phyloP scores from a whole-genome alignment of 2,888 invertebrate species.

The Papilio protenor region DNA sequence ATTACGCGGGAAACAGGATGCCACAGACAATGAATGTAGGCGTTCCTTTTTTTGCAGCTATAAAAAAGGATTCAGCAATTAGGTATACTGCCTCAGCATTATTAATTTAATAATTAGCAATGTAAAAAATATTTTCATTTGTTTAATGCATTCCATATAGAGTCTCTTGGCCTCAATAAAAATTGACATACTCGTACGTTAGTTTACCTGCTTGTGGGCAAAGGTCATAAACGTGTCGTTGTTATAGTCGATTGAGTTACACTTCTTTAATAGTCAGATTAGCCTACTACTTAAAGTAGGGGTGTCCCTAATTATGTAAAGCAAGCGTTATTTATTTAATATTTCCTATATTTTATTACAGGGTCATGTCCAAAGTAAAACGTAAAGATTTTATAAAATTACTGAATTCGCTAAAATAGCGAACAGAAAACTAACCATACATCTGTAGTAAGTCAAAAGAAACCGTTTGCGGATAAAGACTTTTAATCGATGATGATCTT shows the following conservation, averaged over 20 bases:
- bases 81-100: conserved; percentile 42
- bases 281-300: background rate
- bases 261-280: conserved; percentile 7
- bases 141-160: conserved; percentile 11
- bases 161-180: conserved; percentile 20
- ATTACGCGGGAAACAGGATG: conserved; percentile 72
- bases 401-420: background rate
- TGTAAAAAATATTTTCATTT: background rate
- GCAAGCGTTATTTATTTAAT: background rate
- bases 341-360: background rate
- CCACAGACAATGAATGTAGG: conserved; percentile 44
- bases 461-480: background rate
- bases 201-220: background rate
- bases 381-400: background rate
- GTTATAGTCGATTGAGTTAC: conserved; percentile 13
- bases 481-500: background rate
- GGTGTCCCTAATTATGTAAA: background rate
- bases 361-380: background rate
- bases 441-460: background rate
- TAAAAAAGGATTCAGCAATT: conserved; percentile 28
- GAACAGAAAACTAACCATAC: background rate
- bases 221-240: conserved; percentile 31
- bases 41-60: conserved; percentile 22
- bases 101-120: background rate
- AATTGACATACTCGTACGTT: conserved; percentile 13